phyloP scores from a whole-genome alignment of 2,113 vertebrate genomes.

The Chamaetylas fuelleborni region DNA sequence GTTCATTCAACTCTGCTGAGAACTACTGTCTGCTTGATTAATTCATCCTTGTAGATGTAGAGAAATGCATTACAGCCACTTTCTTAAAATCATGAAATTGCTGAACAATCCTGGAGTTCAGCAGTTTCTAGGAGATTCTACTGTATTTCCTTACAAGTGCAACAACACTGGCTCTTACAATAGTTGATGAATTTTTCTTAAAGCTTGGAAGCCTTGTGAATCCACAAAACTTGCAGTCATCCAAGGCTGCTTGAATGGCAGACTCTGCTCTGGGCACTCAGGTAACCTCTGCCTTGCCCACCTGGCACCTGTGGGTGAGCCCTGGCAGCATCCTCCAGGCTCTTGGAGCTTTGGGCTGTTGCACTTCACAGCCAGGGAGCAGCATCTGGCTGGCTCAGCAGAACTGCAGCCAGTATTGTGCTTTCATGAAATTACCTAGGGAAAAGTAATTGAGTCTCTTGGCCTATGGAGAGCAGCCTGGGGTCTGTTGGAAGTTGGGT shows the following conservation, averaged over 20 bases:
- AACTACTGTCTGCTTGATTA: not conserved
- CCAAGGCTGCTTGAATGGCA: not conserved
- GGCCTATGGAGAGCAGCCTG: not conserved
- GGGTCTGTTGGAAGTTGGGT: not conserved
- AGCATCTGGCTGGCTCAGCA: constrained; percentile 17
- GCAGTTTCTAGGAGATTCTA: not conserved
- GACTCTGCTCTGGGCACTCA: not conserved
- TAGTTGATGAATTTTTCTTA: not conserved
- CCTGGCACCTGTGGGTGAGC: not conserved
- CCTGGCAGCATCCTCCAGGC: not conserved
- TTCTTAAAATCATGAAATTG: not conserved
- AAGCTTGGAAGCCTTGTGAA: not conserved
- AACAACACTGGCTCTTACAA: not conserved
- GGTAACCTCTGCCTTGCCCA: not conserved
- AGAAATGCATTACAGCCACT: not conserved
- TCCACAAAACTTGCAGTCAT: not conserved
- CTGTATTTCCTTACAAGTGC: not conserved
- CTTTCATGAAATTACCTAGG: constrained; percentile 3
- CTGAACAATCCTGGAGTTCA: not conserved
- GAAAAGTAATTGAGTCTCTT: not conserved
- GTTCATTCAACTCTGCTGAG: not conserved
- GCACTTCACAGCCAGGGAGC: not conserved
- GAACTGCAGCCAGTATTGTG: constrained; percentile 16
- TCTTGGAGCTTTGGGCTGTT: not conserved
- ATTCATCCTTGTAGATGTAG: not conserved